Conservation (phyloP, 1,140 invertebrate genomes). For the Drosophila ohnishii region DNA sequence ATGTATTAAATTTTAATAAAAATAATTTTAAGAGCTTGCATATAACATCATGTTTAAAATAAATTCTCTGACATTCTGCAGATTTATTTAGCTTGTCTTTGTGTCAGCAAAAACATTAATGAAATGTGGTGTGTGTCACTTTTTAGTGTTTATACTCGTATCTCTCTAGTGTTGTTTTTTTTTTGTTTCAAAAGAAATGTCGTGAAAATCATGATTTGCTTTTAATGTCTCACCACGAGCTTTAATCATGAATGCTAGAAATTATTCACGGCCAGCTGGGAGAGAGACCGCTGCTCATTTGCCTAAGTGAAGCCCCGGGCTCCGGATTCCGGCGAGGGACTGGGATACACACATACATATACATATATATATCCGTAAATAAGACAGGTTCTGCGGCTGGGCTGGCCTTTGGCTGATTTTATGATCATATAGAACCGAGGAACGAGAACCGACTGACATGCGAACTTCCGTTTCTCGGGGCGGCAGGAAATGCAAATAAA, state of each 20-base stretch:
- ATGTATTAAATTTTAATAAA: too few relatives aligned
- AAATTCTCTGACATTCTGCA: conserved; percentile 3
- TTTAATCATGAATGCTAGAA: conserved; percentile 32
- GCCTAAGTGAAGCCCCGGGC: conserved; percentile 37
- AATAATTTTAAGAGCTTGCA: neutral
- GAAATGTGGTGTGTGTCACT: neutral
- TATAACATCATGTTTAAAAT: conserved; percentile 5
- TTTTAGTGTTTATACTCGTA: conserved; percentile 15
- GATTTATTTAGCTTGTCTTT: conserved; percentile 27
- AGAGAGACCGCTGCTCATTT: conserved; percentile 37
- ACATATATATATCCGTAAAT: conserved; percentile 25
- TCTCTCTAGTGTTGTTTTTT: conserved; percentile 2
- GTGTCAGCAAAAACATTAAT: conserved; percentile 30
- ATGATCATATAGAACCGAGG: conserved; percentile 33
- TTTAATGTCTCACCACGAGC: conserved; percentile 29
- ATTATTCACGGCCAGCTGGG: conserved; percentile 31
- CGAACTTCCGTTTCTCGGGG: conserved; percentile 67
- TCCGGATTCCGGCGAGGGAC: conserved; percentile 4
- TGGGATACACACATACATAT: neutral
- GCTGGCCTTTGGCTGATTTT: conserved; percentile 56
- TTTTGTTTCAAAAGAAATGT: neutral
- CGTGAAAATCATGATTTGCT: conserved; percentile 7
- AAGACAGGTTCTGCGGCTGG: conserved; percentile 48
- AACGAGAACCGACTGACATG: conserved; percentile 51
- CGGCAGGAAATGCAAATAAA: conserved; percentile 80